phyloP scores from a whole-genome alignment of 2,888 invertebrate species.

The Meta bourneti region DNA sequence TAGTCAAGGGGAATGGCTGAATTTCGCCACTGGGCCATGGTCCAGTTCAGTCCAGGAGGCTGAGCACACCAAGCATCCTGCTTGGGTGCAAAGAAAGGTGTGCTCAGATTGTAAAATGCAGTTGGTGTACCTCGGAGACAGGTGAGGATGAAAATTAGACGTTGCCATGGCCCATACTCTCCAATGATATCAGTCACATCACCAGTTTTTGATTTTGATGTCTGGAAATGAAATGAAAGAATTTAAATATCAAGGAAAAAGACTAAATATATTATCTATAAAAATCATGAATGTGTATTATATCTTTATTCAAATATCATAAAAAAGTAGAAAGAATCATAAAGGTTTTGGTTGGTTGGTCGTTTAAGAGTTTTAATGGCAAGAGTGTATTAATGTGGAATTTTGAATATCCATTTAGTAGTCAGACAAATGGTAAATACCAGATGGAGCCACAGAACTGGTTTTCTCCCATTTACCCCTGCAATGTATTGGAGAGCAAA shows the following conservation, averaged over 20 bases:
- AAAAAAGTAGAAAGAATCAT: background rate
- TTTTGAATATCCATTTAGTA: too few relatives aligned
- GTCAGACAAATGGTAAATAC: too few relatives aligned
- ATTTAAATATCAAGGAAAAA: background rate
- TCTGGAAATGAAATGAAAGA: conserved; percentile 9
- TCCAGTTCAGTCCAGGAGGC: conserved; percentile 58
- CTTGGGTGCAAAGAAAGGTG: conserved; percentile 74
- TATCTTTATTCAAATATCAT: background rate
- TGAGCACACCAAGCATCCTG: conserved; percentile 70
- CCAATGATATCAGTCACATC: conserved; percentile 73
- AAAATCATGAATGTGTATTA: background rate
- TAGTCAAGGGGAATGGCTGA: conserved; percentile 51
- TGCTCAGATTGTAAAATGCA: conserved; percentile 71
- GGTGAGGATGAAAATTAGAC: conserved; percentile 70
- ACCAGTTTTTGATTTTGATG: background rate
- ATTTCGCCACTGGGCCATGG: conserved; percentile 59
- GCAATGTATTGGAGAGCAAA: too few relatives aligned
- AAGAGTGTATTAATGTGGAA: too few relatives aligned
- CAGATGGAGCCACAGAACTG: too few relatives aligned
- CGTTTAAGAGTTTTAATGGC: too few relatives aligned
- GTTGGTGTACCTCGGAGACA: conserved; percentile 71
- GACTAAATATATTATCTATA: background rate
- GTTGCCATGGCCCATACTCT: conserved; percentile 72
- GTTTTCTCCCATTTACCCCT: too few relatives aligned
- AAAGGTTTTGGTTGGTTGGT: too few relatives aligned